Evolutionary conservation across 64 coral and sea anemone genomes (phyloP).

Genomic region (Montipora cactus): DNA sequence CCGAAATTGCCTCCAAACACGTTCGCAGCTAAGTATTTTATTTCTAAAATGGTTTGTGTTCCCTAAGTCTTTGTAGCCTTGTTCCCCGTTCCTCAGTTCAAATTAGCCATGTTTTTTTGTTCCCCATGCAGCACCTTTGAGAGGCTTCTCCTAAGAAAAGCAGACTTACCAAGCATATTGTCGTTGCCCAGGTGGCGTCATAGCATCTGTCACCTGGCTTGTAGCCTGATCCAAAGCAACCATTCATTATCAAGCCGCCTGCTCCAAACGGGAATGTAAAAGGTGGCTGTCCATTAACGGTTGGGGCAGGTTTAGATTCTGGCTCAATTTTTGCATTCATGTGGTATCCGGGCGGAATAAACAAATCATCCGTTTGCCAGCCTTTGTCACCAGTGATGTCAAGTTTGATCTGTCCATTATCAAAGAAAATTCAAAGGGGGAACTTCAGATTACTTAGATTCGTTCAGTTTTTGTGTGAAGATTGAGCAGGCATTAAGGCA

Average conservation of each 20-base stretch:
- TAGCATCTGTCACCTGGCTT: conserved; percentile 49
- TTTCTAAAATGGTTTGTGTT: too few species aligned
- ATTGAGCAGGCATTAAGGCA: too few species aligned
- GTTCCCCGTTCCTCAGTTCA: neutral
- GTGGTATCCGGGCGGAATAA: conserved; percentile 71
- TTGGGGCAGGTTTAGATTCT: neutral
- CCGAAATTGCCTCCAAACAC: too few species aligned
- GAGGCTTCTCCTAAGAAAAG: too few species aligned
- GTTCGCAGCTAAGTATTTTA: neutral
- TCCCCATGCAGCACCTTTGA: neutral
- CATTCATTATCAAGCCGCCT: conserved; percentile 61
- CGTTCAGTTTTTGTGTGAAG: too few species aligned
- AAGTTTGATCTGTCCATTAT: conserved; percentile 46
- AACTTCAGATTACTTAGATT: too few species aligned
- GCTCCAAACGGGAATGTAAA: conserved; percentile 69
- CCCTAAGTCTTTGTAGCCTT: too few species aligned
- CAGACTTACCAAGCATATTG: conserved; percentile 24
- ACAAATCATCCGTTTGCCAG: conserved; percentile 70
- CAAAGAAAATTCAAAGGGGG: too few species aligned
- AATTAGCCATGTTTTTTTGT: neutral
- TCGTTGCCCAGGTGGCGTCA: conserved; percentile 13
- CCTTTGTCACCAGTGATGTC: conserved; percentile 68
- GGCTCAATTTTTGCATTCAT: conserved; percentile 35
- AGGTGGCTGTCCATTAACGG: neutral
- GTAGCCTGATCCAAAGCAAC: conserved; percentile 59